Base-by-base conservation (phyloP, 1,140 invertebrate genomes). In the Himalopsyche phryganea region DNA sequence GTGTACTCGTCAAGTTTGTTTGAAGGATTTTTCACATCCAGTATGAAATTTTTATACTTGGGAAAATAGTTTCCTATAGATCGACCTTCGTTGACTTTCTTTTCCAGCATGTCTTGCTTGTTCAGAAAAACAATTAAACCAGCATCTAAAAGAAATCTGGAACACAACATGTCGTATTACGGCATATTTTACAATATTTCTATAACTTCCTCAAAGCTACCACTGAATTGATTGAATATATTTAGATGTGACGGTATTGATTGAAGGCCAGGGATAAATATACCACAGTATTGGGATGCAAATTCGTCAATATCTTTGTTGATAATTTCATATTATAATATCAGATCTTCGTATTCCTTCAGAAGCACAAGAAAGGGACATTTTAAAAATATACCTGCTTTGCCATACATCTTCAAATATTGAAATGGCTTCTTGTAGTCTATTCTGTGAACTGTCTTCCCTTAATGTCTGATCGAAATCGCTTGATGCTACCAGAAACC, bases 91-190 rank as follows among this genome's bases (percentile, higher is more conserved):
- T 79, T 67, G 18, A 91, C 78, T 71, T 92, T 92, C 13, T 81
- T 78, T 64, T 85, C 77, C 33, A 92, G 72, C 2, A 90, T 75
- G 70, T 92, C 90, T 68, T 90, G 89, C 68, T 92, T 92, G 73
- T 92, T 92, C 9, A 92, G 74, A 71, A 92, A 92, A 0, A 91
- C 79, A 41, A 92, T 89, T 11, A 91, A 73, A 2, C 88, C 89
- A 7, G 87, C 83, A 53, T 87, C 80, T 45, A 83, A 70, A 1
- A 92, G 75, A 68, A 88, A 91, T 60, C 88, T 86, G 66, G 6
- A 65, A 71, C 9, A 48, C 19, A 20, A 45, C 9, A 28, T n/a
- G n/a, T n/a, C n/a, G n/a, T n/a, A n/a, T n/a, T n/a, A n/a, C n/a
- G n/a, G n/a, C n/a, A n/a, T n/a, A n/a, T n/a, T n/a, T n/a, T n/a